Evolutionary conservation across 2,797 vertebrate species (phyloP), one percentile per base, ranked within the genome.

Genomic region (Darevskia nairensis): DNA sequence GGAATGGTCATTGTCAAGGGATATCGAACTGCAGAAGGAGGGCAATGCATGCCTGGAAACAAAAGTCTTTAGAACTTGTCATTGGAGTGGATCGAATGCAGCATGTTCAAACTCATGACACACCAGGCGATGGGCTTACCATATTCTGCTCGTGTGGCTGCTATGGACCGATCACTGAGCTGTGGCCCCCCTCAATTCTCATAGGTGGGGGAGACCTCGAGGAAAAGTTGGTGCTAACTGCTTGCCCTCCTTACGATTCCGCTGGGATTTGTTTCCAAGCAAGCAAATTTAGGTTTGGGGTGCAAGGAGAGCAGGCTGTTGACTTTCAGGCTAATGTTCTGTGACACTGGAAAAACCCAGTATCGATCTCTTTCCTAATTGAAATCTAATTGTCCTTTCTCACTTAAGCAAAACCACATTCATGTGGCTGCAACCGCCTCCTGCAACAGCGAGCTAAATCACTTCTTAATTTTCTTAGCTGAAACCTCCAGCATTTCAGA

Each of bases 381-480:
- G 44, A 88, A 84, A 88, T 89, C 29, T 85, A 81, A 89, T 61
- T 21, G 3, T 35, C 0, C 0, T 44, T 72, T 68, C 55, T 86
- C 41, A 85, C 27, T 15, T 7, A 81, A 78, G 86, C 66, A 91
- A 92, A 90, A 50, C 0, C 83, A 41, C 86, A 92, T 71, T 91
- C 90, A 89, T 90, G 84, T 21, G 88, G 76, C 32, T 86, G 77
- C 76, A 41, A 55, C 35, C 7, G 46, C 27, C 39, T 74, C 88
- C n/a, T 76, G 82, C 5, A 75, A 81, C 0, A 8, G 77, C 3
- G 69, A 4, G 93, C 66, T 88, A 89, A 77, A 90, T 91, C 87
- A 83, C 91, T 84, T 81, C 50, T 89, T 39, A 87, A 89, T 94
- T 93, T 59, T 86, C 91, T 90, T 82, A 91, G 89, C 90, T 89